phyloP scores from a whole-genome alignment of 2,888 invertebrate genomes.

The Cosmopolites sordidus region DNA sequence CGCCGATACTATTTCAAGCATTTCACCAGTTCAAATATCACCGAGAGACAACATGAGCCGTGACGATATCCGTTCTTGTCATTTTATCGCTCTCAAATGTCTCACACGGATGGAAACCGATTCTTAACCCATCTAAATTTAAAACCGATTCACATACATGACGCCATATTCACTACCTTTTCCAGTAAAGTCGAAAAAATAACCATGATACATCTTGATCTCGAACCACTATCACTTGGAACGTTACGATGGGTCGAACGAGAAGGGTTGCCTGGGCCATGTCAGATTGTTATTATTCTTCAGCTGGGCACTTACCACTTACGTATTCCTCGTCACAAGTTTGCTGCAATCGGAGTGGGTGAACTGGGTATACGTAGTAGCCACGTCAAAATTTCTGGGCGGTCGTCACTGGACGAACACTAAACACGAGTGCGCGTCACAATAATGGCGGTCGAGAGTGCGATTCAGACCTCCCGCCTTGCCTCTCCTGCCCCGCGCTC shows the following conservation, averaged over 20 bases:
- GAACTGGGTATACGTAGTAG: constrained; percentile 90
- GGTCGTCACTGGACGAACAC: constrained; percentile 77
- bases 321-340: constrained; percentile 94
- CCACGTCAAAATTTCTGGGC: constrained; percentile 85
- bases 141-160: constrained; percentile 46
- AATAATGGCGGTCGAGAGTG: constrained; percentile 63
- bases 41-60: background rate
- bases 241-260: constrained; percentile 15
- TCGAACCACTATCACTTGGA: constrained; percentile 45
- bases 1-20: no score
- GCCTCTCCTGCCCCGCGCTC: constrained; percentile 15
- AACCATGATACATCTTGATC: constrained; percentile 44
- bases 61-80: background rate
- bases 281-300: constrained; percentile 59
- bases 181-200: constrained; percentile 42
- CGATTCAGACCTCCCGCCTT: constrained; percentile 42
- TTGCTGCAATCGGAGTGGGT: constrained; percentile 92
- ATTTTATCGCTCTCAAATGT: constrained; percentile 10
- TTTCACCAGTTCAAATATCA: no score
- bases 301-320: constrained; percentile 78
- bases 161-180: constrained; percentile 52
- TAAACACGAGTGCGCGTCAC: constrained; percentile 73
- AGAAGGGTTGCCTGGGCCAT: constrained; percentile 48
- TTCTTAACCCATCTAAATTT: constrained; percentile 40
- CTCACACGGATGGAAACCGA: constrained; percentile 10